Evolutionary conservation across 2,888 invertebrate species (phyloP).

Genomic region (Callimorpha dominula): DNA sequence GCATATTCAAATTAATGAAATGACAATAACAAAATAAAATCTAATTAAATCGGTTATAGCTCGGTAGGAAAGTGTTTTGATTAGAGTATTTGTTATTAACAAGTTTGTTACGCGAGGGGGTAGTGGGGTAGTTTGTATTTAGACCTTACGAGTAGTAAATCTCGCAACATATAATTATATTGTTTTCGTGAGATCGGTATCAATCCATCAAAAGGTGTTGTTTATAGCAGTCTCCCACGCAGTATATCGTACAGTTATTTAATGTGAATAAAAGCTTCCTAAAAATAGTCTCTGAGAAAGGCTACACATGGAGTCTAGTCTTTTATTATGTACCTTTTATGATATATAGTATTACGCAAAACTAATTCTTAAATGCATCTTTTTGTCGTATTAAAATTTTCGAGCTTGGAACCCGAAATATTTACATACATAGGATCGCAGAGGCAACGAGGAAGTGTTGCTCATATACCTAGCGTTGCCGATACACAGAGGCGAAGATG

Average conservation of each 20-base stretch:
- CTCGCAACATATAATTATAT: neutral
- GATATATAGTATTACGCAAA: neutral
- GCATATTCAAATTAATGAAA: neutral
- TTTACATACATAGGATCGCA: too few species aligned
- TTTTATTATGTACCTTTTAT: neutral
- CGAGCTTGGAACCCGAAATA: too few species aligned
- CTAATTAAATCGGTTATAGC: neutral
- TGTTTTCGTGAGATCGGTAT: neutral
- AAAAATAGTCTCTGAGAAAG: neutral
- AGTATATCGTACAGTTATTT: neutral
- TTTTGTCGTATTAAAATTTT: too few species aligned
- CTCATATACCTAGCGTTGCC: too few species aligned
- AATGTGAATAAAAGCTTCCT: slow-evolving; percentile 4
- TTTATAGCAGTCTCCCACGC: slow-evolving; percentile 1
- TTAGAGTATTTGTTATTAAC: neutral
- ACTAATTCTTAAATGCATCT: too few species aligned
- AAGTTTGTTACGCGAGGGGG: neutral
- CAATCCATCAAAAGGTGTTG: slow-evolving; percentile 16
- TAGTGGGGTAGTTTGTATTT: neutral
- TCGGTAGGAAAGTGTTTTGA: neutral
- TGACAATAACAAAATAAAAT: neutral
- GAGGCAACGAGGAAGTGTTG: too few species aligned
- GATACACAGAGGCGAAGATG: too few species aligned
- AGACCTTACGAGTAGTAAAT: neutral
- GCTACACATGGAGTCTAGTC: neutral